Conservation (phyloP, 2,888 invertebrate species). For the Drepanosiphum platanoidis region DNA sequence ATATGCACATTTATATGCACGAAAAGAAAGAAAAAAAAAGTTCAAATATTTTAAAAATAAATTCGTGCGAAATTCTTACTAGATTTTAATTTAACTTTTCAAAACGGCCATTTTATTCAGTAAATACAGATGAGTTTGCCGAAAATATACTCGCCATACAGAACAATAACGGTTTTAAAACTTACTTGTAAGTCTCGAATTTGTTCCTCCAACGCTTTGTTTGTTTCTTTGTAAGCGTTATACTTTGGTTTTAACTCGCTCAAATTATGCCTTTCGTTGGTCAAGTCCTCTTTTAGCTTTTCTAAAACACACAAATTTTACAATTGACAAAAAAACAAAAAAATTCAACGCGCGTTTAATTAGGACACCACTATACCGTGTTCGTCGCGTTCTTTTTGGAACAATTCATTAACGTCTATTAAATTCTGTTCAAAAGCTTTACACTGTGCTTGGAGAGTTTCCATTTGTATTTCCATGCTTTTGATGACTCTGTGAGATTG, state of each 20-base stretch:
- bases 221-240: conserved; percentile 46
- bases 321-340: too few relatives aligned
- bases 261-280: conserved; percentile 35
- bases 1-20: too few relatives aligned
- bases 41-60: too few relatives aligned
- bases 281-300: conserved; percentile 20
- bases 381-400: conserved; percentile 37
- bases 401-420: conserved; percentile 33
- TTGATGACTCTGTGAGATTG: conserved; percentile 57
- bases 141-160: too few relatives aligned
- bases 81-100: too few relatives aligned
- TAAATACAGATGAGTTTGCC: too few relatives aligned
- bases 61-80: too few relatives aligned
- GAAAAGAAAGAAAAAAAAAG: too few relatives aligned
- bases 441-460: conserved; percentile 52
- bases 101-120: too few relatives aligned
- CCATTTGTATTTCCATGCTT: conserved; percentile 53
- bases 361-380: conserved; percentile 13
- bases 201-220: conserved; percentile 59
- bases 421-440: conserved; percentile 46
- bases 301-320: conserved; percentile 19
- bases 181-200: conserved; percentile 58
- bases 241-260: conserved; percentile 48
- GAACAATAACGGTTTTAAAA: neutral
- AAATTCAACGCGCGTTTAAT: neutral